Percentiles rank a stretch among this genome's conserved stretches.
These are phyloP conservation scores for Luffia ferchaultella DNA, from an alignment of 2,888 invertebrate species.

Conservation along the genomic window DNA sequence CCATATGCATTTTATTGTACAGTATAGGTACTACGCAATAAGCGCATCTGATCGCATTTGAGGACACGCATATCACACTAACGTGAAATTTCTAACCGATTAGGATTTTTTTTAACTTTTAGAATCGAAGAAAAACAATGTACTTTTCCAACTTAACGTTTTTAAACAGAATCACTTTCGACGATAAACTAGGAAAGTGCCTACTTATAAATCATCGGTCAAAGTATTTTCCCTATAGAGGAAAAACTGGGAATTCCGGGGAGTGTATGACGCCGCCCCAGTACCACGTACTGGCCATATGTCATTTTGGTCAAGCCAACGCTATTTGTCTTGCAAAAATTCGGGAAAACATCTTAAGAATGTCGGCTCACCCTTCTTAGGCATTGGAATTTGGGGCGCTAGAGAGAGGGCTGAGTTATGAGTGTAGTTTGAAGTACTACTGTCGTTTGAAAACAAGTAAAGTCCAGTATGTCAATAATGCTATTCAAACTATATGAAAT, in stretches of 20 bases:
- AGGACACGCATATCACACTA: too few species aligned
- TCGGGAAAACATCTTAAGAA: conserved; percentile 46
- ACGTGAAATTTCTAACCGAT: too few species aligned
- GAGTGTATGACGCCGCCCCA: conserved; percentile 34
- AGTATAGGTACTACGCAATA: too few species aligned
- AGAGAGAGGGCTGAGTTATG: not conserved
- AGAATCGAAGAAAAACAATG: too few species aligned
- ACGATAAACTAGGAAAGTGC: not conserved
- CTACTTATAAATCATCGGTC: conserved; percentile 30
- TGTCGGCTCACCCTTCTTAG: conserved; percentile 27
- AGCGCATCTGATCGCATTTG: too few species aligned
- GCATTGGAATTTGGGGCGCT: not conserved
- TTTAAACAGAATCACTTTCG: not conserved
- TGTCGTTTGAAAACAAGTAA: too few species aligned
- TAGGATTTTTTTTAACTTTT: too few species aligned
- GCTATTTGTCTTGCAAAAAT: conserved; percentile 59
- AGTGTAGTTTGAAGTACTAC: not conserved
- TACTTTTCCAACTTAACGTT: too few species aligned
- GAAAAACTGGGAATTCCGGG: conserved; percentile 35
- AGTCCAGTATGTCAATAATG: too few species aligned
- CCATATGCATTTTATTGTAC: too few species aligned
- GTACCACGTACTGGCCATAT: conserved; percentile 34
- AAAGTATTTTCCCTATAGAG: conserved; percentile 18
- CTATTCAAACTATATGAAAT: too few species aligned
- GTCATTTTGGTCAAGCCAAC: conserved; percentile 54